Conservation (phyloP, 2,888 invertebrate species). For the Actias luna region DNA sequence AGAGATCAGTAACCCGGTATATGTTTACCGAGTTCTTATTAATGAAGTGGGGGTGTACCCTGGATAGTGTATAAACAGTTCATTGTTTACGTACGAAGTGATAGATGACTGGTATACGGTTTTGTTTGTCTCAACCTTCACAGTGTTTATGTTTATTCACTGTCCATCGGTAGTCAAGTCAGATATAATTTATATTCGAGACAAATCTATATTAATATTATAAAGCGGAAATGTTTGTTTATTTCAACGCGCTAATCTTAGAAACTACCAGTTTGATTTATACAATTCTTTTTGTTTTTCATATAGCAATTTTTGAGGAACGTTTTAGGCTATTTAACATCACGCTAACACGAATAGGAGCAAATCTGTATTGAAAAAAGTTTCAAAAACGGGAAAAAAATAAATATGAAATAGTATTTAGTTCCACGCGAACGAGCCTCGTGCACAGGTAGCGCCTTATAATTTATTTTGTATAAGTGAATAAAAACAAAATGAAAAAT, state of each 20-base stretch:
- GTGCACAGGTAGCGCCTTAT: not conserved
- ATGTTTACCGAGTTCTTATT: slow-evolving; percentile 8
- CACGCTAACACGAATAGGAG: too few species aligned
- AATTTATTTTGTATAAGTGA: not conserved
- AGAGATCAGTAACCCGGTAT: not conserved
- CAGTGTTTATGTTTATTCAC: slow-evolving; percentile 15
- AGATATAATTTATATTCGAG: not conserved
- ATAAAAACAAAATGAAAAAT: not conserved
- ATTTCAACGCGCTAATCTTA: too few species aligned
- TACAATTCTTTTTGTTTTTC: too few species aligned
- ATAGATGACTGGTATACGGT: slow-evolving; percentile 11
- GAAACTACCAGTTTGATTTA: not conserved
- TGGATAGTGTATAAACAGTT: slow-evolving; percentile 3
- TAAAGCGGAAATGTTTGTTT: too few species aligned
- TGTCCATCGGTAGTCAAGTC: slow-evolving; percentile 20
- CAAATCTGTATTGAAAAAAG: too few species aligned
- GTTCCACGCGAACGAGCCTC: too few species aligned
- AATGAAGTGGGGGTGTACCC: not conserved
- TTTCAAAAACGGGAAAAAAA: too few species aligned
- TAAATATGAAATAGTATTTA: too few species aligned
- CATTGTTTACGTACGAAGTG: slow-evolving; percentile 5
- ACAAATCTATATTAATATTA: too few species aligned
- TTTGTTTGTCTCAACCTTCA: slow-evolving; percentile 14
- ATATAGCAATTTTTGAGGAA: too few species aligned
- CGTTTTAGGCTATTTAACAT: too few species aligned